Percentiles rank a stretch among this genome's conserved stretches.
phyloP scores from a whole-genome alignment of 2,888 invertebrate genomes.

The Reticulitermes lucifugus region DNA sequence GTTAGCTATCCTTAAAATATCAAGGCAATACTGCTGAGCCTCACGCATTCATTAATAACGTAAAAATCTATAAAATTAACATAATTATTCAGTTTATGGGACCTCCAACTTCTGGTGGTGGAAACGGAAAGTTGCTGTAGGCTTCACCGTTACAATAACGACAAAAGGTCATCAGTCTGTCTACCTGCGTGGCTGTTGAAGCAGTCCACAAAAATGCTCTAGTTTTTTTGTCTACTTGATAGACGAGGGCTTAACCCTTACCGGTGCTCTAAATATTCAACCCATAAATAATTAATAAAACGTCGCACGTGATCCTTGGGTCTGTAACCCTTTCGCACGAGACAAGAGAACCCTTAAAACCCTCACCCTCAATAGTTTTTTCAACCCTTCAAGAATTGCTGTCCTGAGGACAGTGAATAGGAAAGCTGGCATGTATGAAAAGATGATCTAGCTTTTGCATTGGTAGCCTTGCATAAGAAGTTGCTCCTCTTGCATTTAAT shows the following conservation, averaged over 20 bases:
- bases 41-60: constrained; percentile 9
- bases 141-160: not conserved
- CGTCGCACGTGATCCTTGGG: constrained; percentile 40
- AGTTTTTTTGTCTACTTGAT: constrained; percentile 10
- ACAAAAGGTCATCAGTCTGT: not conserved
- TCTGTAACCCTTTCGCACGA: constrained; percentile 23
- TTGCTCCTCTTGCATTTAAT: constrained; percentile 9
- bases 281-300: constrained; percentile 45
- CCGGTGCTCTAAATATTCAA: constrained; percentile 42
- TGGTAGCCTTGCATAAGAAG: not conserved
- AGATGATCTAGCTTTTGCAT: not conserved
- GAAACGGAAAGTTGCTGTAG: not conserved
- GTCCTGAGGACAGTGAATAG: not conserved
- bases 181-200: constrained; percentile 1
- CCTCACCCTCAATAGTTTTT: not conserved
- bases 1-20: not conserved
- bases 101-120: not conserved
- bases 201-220: not conserved
- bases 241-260: not conserved
- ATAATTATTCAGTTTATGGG: constrained; percentile 12
- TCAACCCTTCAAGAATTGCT: not conserved
- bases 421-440: not conserved
- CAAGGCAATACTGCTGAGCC: not conserved
- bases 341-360: constrained; percentile 13
- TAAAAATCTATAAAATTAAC: not conserved